Conservation (phyloP, 2,888 invertebrate genomes). For the Drosophila setosimentum region DNA sequence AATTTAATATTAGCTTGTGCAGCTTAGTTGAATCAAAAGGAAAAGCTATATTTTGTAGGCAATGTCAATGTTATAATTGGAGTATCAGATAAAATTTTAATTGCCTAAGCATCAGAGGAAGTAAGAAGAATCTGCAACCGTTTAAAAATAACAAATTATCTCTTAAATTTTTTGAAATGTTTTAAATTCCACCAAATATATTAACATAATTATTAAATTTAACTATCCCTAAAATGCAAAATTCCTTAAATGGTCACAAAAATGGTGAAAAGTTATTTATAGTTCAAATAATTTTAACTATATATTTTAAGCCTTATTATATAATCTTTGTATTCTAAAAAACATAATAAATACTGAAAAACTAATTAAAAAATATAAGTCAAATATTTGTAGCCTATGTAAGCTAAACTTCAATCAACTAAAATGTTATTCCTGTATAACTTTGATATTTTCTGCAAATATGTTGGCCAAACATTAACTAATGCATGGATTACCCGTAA, state of each 20-base stretch:
- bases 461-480: background rate
- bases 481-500: background rate
- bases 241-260: no score
- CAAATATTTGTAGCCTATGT: no score
- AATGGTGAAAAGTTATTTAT: no score
- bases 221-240: no score
- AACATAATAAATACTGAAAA: background rate
- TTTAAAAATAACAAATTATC: background rate
- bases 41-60: background rate
- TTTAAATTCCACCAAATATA: no score
- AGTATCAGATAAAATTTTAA: background rate
- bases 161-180: no score
- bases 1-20: constrained; percentile 3
- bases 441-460: background rate
- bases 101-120: background rate
- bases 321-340: background rate
- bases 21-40: background rate
- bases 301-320: background rate
- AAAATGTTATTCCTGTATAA: background rate
- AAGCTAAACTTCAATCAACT: no score
- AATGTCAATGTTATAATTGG: background rate
- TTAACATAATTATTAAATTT: no score
- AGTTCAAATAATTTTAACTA: background rate
- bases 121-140: background rate
- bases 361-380: background rate